These are phyloP conservation scores for Dipodomys stephensi DNA, from an alignment of 2,113 vertebrate genomes.

Conservation along the genomic window DNA sequence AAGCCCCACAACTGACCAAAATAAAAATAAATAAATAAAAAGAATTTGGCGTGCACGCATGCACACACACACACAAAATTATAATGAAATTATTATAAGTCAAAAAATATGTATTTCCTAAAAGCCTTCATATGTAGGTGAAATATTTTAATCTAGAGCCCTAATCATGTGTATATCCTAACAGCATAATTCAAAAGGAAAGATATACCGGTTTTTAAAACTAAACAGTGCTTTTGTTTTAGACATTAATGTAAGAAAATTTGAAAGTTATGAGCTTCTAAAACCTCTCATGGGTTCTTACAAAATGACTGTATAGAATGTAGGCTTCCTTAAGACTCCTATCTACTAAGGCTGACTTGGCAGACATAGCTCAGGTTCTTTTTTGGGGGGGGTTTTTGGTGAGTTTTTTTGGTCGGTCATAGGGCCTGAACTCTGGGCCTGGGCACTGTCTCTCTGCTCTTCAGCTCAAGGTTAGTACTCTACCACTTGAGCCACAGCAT, in stretches of 20 bases:
- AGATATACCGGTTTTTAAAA: neutral
- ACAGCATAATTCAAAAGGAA: conserved; percentile 19
- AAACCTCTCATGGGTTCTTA: neutral
- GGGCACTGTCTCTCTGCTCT: no score
- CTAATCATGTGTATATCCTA: neutral
- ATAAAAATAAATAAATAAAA: no score
- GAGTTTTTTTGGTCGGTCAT: no score
- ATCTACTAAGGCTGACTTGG: neutral
- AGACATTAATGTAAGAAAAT: neutral
- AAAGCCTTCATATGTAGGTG: neutral
- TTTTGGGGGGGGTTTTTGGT: no score
- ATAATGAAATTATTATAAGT: neutral
- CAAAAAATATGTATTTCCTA: neutral
- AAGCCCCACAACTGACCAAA: no score
- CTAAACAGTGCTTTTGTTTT: neutral
- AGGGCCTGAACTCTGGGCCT: no score
- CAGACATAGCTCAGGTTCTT: neutral
- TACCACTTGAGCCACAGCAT: no score
- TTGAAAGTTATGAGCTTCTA: neutral
- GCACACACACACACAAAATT: no score
- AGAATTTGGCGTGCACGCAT: no score
- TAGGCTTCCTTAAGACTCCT: neutral
- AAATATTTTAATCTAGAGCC: neutral
- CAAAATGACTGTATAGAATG: no score
- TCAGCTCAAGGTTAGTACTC: no score